phyloP scores from a whole-genome alignment of 2,113 vertebrate genomes.

The Centrocercus urophasianus region DNA sequence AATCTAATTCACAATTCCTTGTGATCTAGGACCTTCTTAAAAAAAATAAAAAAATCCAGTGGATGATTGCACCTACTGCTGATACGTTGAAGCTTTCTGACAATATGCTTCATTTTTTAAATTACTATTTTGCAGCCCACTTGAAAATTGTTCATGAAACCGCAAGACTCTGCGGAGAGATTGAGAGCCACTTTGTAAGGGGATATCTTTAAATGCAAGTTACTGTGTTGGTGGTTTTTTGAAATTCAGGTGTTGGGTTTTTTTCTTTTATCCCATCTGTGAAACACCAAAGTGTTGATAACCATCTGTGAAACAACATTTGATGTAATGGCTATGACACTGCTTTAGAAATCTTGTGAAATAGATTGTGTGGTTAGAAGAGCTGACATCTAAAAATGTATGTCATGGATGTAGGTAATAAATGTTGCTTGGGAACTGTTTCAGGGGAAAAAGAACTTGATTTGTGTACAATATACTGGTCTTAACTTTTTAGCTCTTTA shows the following conservation, averaged over 20 bases:
- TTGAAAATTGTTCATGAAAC: background rate
- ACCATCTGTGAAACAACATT: background rate
- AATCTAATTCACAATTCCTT: background rate
- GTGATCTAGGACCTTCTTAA: background rate
- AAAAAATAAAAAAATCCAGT: background rate
- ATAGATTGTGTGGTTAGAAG: slow-evolving; percentile 9
- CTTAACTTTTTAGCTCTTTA: background rate
- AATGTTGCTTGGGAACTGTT: background rate
- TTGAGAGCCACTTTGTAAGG: background rate
- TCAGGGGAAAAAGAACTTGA: background rate
- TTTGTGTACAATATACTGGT: background rate
- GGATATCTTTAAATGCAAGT: background rate
- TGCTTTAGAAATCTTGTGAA: background rate
- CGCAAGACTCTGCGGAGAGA: background rate
- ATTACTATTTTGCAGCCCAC: background rate
- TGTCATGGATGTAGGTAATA: background rate
- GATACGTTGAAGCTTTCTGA: background rate
- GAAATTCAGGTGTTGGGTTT: background rate
- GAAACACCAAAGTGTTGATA: slow-evolving; percentile 12
- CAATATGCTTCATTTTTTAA: background rate
- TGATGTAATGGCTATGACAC: background rate
- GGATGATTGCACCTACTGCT: background rate
- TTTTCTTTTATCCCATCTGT: background rate
- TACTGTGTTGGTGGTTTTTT: background rate
- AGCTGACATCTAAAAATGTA: background rate